phyloP scores from a whole-genome alignment of 2,797 vertebrate genomes.

The Brachyalestes nurse region DNA sequence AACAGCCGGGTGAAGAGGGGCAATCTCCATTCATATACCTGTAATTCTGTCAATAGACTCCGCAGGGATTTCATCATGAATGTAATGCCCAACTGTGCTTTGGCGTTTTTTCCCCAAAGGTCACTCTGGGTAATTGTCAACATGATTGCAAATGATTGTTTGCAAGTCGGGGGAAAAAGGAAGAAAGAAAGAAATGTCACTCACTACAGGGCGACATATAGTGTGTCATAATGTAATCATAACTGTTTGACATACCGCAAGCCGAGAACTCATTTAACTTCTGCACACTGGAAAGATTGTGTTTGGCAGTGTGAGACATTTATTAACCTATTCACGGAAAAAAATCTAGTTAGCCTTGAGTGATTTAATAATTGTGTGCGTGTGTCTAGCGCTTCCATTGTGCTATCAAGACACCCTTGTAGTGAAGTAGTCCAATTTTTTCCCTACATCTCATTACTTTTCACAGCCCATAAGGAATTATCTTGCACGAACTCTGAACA shows the following conservation, averaged over 20 bases:
- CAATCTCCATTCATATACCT: slow-evolving; percentile 26
- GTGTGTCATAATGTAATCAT: slow-evolving; percentile 18
- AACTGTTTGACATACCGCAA: slow-evolving; percentile 14
- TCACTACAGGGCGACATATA: slow-evolving; percentile 19
- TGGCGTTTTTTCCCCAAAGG: slow-evolving; percentile 39
- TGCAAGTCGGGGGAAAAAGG: slow-evolving; percentile 27
- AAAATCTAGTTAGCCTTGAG: slow-evolving; percentile 32
- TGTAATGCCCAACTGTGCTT: slow-evolving; percentile 26
- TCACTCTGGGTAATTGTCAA: slow-evolving; percentile 43
- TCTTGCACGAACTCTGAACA: slow-evolving; percentile 2
- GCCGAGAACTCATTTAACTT: slow-evolving; percentile 42
- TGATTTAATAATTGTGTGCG: slow-evolving; percentile 25
- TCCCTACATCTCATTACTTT: slow-evolving; percentile 22
- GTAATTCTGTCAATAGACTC: slow-evolving; percentile 34
- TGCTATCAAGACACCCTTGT: slow-evolving; percentile 14
- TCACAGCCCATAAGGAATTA: slow-evolving; percentile 3
- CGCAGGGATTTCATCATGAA: slow-evolving; percentile 36
- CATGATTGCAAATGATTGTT: slow-evolving; percentile 50
- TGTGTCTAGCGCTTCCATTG: background rate
- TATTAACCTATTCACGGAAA: slow-evolving; percentile 30
- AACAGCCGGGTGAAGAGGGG: background rate
- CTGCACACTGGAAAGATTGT: slow-evolving; percentile 19
- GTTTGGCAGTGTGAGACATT: slow-evolving; percentile 34
- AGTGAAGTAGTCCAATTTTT: slow-evolving; percentile 1
- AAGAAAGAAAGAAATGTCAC: slow-evolving; percentile 34